Evolutionary conservation across 2,888 invertebrate genomes (phyloP), one percentile per base, ranked within the genome.

Genomic region (Volucella inanis): DNA sequence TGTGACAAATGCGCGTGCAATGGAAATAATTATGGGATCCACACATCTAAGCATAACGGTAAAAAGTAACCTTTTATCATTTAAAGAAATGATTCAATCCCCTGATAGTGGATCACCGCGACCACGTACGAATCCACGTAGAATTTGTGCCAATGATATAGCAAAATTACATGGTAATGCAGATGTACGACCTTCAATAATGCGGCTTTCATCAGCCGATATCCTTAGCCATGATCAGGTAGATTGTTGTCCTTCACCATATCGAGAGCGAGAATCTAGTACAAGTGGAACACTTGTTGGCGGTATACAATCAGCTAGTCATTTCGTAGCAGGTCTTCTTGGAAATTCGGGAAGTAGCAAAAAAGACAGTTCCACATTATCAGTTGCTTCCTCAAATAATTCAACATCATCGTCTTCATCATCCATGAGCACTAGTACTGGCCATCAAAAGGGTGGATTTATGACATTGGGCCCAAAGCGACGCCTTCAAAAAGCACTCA

Each of bases 21-120:
- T 98, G 92, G 99, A 99, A 93, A 96, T 99, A 87, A 94, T 99
- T 14, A 95, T 96, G 87, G 96, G 97, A 79, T 97, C 98, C 62
- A 99, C 99, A 62, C 99, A 99, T 93, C 93, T 99, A 83, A 97
- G 98, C 91, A 97, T 99, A 88, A 97, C 98, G 72, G 98, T 99
- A 65, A 99, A 98, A 93, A 98, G 98, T 90, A 99, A 99, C 93
- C 94, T 99, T 89, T 94, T 98, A 90, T 96, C 97, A 92, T 95
- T 95, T 89, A 95, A 95, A 88, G 94, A 94, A 91, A 94, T 94
- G 92, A 91, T 94, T 87, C 92, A 94, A 87, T 93, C 91, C 87
- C 87, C 90, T 11, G 91, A 92, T 22, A 87, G 89, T 14, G 89
- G 88, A 47, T 86, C 80, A 54, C 87, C 14, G 45, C 78, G 79